Base-by-base conservation (phyloP, 2,113 vertebrate species). In the Tautogolabrus adspersus region DNA sequence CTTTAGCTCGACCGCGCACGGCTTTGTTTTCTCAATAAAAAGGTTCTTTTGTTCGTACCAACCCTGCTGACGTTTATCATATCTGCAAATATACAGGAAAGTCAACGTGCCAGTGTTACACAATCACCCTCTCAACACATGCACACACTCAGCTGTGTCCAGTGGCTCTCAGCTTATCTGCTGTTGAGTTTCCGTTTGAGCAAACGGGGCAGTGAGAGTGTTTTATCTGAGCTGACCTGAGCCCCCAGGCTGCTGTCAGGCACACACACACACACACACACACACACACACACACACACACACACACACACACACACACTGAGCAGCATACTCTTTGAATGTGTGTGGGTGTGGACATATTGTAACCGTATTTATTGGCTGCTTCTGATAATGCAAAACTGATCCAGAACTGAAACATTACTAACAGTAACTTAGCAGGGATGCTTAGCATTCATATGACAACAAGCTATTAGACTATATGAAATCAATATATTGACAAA, bases 171-270 rank as follows among this genome's bases (percentile, higher is more conserved):
- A 8, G 56, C 58, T 47, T 58, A 58, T 85, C 61, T 38, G 67
- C 63, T 66, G 38, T 30, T 79, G 7, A 18, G 54, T 70, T 73
- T 76, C 22, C 6, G 38, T 78, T 60, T 56, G 46, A 52, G 59
- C 62, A 64, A 26, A 66, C 46, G 65, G 37, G 40, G 9, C 72
- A 42, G 64, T 40, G 65, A 75, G 38, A 46, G n/a, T 65, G 59
- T 62, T 51, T 49, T 84, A 82, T 74, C 40, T 26, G 10, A 46
- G 51, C 68, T 85, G 87, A 87, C 84, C 84, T 77, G 67, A 65
- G 65, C 75, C 87, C 84, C 10, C 62, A 56, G 84, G 84, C 71
- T 57, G 10, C 61, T 79, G 75, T 70, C 57, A 55, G 56, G 3
- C 46, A 16, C 68, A 64, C 34, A 47, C 16, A 60, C 57, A 59